These are phyloP conservation scores for Caerostris darwini DNA, from an alignment of 1,140 invertebrate genomes.

Conservation along the genomic window DNA sequence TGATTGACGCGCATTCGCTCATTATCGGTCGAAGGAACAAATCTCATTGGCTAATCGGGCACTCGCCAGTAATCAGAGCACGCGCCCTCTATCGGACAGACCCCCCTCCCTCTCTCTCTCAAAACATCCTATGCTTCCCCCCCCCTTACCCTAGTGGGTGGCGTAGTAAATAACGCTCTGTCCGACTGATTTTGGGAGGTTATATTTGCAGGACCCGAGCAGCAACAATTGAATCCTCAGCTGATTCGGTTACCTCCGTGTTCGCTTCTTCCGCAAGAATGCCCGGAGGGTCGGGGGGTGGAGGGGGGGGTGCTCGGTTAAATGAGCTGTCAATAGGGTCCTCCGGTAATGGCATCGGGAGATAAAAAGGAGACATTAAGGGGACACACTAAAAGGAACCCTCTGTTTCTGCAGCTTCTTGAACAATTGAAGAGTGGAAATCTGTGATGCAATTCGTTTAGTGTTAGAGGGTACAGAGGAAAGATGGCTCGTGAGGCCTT, in stretches of 20 bases:
- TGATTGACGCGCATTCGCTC: constrained; percentile 76
- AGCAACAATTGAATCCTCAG: constrained; percentile 69
- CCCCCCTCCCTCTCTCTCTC: too few relatives aligned
- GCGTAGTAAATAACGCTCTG: constrained; percentile 67
- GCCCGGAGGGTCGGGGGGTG: not conserved
- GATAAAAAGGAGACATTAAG: constrained; percentile 57
- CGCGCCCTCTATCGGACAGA: constrained; percentile 29
- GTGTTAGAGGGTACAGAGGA: not conserved
- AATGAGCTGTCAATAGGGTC: constrained; percentile 70
- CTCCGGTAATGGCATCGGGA: constrained; percentile 53
- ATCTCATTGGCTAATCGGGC: constrained; percentile 78
- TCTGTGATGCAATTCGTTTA: not conserved
- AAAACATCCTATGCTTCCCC: not conserved
- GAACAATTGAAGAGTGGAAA: constrained; percentile 23
- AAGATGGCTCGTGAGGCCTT: not conserved
- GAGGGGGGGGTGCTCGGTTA: constrained; percentile 20
- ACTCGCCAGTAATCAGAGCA: constrained; percentile 77
- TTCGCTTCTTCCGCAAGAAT: constrained; percentile 30
- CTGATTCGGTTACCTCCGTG: constrained; percentile 59
- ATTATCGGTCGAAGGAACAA: constrained; percentile 77
- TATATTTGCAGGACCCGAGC: constrained; percentile 36
- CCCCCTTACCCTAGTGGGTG: not conserved
- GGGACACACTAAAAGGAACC: not conserved
- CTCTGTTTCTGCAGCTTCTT: not conserved
- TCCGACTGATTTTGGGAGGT: constrained; percentile 52